phyloP scores from a whole-genome alignment of 1,140 invertebrate species.

The Eriosoma lanigerum region DNA sequence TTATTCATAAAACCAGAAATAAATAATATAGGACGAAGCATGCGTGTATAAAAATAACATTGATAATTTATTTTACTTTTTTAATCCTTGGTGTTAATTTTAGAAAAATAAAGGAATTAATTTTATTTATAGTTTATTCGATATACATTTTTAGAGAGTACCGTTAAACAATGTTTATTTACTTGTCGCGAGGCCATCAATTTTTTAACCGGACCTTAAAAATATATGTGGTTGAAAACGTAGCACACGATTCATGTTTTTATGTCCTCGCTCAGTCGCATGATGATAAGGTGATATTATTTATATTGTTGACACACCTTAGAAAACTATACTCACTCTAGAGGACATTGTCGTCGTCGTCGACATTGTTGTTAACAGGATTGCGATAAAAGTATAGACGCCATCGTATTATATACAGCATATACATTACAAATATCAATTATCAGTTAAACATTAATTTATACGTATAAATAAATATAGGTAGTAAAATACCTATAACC shows the following conservation, averaged over 20 bases:
- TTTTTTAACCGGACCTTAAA: constrained; percentile 11
- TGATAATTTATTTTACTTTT: too few species aligned
- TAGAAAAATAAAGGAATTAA: not conserved
- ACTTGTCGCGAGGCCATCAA: not conserved
- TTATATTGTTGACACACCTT: constrained; percentile 15
- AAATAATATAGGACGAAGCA: too few species aligned
- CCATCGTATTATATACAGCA: not conserved
- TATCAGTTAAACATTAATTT: too few species aligned
- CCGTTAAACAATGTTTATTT: not conserved
- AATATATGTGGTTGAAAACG: not conserved
- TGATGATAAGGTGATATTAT: constrained; percentile 12
- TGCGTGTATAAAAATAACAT: too few species aligned
- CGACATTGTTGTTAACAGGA: not conserved
- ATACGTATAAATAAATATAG: too few species aligned
- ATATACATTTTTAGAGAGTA: not conserved
- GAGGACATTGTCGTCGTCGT: not conserved
- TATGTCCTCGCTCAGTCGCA: not conserved
- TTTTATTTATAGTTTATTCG: not conserved
- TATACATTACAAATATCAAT: not conserved
- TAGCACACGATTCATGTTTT: not conserved
- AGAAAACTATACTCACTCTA: not conserved
- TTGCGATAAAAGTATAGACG: not conserved
- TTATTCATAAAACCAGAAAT: too few species aligned
- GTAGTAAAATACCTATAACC: too few species aligned
- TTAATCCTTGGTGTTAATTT: too few species aligned